Evolutionary conservation across 2,113 vertebrate genomes (phyloP).

Genomic region (Lepus americanus): DNA sequence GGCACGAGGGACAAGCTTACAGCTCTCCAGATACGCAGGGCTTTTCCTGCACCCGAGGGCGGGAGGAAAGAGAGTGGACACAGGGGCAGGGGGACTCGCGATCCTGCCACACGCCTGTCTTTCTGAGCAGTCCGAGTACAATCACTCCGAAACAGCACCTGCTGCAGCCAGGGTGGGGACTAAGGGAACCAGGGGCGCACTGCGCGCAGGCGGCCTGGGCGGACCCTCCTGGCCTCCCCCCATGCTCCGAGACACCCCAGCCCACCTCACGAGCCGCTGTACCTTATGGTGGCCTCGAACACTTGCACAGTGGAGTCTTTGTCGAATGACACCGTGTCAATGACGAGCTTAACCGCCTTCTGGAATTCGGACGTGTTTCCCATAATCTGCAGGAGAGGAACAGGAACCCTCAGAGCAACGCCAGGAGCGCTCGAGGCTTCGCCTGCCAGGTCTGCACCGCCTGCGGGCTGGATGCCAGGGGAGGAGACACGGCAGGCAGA

Average conservation of each 20-base stretch:
- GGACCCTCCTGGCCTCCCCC: too few species aligned
- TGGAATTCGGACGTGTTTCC: conserved; percentile 98
- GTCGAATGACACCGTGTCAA: conserved; percentile 98
- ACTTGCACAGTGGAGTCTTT: conserved; percentile 99
- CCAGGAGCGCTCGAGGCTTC: background rate
- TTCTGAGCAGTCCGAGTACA: background rate
- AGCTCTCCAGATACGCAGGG: background rate
- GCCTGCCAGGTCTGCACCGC: too few species aligned
- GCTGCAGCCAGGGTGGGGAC: too few species aligned
- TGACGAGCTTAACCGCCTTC: conserved; percentile 97
- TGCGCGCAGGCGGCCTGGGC: too few species aligned
- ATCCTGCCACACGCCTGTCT: background rate
- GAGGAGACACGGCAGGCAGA: too few species aligned
- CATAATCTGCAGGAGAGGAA: conserved; percentile 92
- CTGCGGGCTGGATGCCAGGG: too few species aligned
- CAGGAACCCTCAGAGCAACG: conserved; percentile 25
- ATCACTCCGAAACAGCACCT: background rate
- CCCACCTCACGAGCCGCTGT: background rate
- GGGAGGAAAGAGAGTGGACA: background rate
- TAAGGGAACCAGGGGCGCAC: too few species aligned
- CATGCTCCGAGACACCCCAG: background rate
- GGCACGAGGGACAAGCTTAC: too few species aligned
- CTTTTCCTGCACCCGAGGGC: background rate
- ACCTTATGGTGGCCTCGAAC: conserved; percentile 99
- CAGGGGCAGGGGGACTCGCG: background rate